Percentiles rank a stretch among this genome's conserved stretches.
phyloP scores from a whole-genome alignment of 2,113 vertebrate genomes.

The Tupaia tana region DNA sequence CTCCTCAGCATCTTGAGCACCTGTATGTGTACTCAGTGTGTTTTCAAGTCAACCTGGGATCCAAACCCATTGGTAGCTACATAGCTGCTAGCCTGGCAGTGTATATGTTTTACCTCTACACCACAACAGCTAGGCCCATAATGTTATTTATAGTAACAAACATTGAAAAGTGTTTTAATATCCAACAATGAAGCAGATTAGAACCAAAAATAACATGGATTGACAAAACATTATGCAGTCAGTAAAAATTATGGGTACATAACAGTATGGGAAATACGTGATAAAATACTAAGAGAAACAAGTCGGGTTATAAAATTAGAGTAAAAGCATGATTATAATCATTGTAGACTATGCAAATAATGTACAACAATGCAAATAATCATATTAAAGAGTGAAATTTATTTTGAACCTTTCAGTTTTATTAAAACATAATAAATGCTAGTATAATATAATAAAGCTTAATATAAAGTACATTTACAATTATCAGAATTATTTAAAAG shows the following conservation, averaged over 20 bases:
- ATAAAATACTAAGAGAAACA: slow-evolving; percentile 9
- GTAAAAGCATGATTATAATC: background rate
- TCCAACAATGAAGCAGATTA: slow-evolving; percentile 3
- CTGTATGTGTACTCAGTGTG: no score
- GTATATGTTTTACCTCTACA: no score
- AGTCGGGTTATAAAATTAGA: background rate
- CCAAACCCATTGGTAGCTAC: no score
- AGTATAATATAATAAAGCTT: no score
- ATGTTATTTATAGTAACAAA: background rate
- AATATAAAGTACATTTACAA: slow-evolving; percentile 33
- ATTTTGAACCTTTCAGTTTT: slow-evolving; percentile 30
- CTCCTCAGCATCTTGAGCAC: no score
- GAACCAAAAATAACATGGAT: background rate
- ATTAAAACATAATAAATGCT: background rate
- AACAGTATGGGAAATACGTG: background rate
- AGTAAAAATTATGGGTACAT: slow-evolving; percentile 30
- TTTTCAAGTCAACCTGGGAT: no score
- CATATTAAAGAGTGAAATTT: background rate
- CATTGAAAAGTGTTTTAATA: background rate
- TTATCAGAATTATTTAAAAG: slow-evolving; percentile 35
- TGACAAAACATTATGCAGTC: slow-evolving; percentile 58
- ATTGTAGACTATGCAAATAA: slow-evolving; percentile 40
- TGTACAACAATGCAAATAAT: background rate
- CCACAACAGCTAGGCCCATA: background rate
- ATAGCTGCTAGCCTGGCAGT: no score